Evolutionary conservation across 2,797 vertebrate genomes (phyloP).

Genomic region (Aulostomus chinensis): DNA sequence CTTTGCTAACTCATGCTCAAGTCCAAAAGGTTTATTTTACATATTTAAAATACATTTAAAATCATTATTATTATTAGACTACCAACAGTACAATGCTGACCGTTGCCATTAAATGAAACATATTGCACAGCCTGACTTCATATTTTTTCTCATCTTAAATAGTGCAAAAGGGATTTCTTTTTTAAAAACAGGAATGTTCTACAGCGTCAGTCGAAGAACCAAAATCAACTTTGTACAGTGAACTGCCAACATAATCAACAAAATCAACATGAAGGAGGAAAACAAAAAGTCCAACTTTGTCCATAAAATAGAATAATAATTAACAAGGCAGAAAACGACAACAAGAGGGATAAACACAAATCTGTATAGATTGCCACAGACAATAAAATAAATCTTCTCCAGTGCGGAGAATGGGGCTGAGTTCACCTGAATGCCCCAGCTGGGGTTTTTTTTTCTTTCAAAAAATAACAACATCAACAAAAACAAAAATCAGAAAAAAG

Average conservation of each 20-base stretch:
- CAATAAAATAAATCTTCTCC: constrained; percentile 89
- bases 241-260: constrained; percentile 80
- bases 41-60: constrained; percentile 99
- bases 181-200: constrained; percentile 93
- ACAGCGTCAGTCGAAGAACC: constrained; percentile 78
- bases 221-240: constrained; percentile 87
- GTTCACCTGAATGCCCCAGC: constrained; percentile 77
- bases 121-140: constrained; percentile 99
- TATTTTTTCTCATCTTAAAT: constrained; percentile 88
- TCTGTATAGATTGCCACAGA: constrained; percentile 93
- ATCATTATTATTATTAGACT: constrained; percentile 89
- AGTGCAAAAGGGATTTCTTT: constrained; percentile 90
- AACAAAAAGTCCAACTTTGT: constrained; percentile 64
- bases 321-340: constrained; percentile 55
- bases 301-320: constrained; percentile 76
- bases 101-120: constrained; percentile 86
- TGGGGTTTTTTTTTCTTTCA: constrained; percentile 53
- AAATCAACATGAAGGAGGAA: constrained; percentile 74
- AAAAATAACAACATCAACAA: constrained; percentile 42
- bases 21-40: constrained; percentile 96
- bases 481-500: constrained; percentile 62
- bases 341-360: constrained; percentile 74
- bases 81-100: constrained; percentile 93
- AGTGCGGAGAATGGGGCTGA: constrained; percentile 81
- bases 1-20: constrained; percentile 90